Base-by-base conservation (phyloP, 2,888 invertebrate genomes). In the Hipparchia sbordonii region DNA sequence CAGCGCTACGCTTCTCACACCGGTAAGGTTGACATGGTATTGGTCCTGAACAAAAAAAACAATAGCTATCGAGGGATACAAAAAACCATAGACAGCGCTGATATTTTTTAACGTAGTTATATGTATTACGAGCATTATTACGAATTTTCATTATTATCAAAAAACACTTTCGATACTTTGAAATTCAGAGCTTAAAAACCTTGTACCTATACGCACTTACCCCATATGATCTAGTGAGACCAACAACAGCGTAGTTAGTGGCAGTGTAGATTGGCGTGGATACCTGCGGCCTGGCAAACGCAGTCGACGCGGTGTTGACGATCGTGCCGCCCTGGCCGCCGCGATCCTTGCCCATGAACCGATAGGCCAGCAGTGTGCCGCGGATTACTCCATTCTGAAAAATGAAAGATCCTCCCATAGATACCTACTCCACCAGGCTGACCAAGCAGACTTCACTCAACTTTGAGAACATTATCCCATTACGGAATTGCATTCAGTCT, bases 201-300 rank as follows among this genome's bases (percentile, higher is more conserved):
- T 23, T 39, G 39, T 39, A 9, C 7, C 7, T 33, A 57, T 57
- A 33, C 3, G 3, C 2, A 7, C 94, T 90, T 83, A 96, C 96
- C 81, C 97, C 97, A 82, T 96, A 96, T 63, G 96, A 95, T 79
- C 96, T 94, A 2, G 96, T 96, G 73, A 97, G 94, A 60, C 96
- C 96, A 13, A 96, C 95, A 39, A 97, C 95, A 0, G 96, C 97
- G 82, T 96, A 96, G 85, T 97, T 97, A 13, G 96, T 97, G 12
- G 97, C 96, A 0, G 96, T 96, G 89, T 96, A 97, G 79, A 97
- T 96, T 1, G 97, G 97, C 48, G 96, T 95, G 72, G 96, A 96
- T 6, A 96, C 95, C 81, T 96, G 95, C 0, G 96, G 96, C 76
- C 94, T 93, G 60, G 94, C 91, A 82, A 96, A 96, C 48, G 96